Percentiles rank a stretch among this genome's conserved stretches.
These are phyloP conservation scores for Drosophila anomalata DNA, from an alignment of 2,888 invertebrate species.

Conservation along the genomic window DNA sequence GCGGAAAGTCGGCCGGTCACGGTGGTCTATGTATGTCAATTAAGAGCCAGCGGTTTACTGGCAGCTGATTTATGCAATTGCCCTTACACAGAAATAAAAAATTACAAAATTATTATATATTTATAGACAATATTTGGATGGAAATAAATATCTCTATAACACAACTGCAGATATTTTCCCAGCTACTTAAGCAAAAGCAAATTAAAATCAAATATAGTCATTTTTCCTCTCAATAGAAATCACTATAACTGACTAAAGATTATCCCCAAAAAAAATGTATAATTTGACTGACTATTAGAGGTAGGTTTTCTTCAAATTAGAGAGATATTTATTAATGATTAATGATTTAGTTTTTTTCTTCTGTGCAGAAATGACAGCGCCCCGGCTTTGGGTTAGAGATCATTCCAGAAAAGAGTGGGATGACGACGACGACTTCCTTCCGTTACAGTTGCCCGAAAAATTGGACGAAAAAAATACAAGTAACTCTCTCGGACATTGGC, in stretches of 20 bases:
- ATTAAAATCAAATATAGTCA: too few relatives aligned
- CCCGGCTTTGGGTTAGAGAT: constrained; percentile 45
- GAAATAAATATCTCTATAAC: background rate
- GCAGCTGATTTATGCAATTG: constrained; percentile 77
- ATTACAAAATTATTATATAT: too few relatives aligned
- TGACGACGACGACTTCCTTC: constrained; percentile 65
- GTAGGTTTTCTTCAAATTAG: background rate
- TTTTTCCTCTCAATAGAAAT: background rate
- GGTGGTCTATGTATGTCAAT: constrained; percentile 77
- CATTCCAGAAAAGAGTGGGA: constrained; percentile 4
- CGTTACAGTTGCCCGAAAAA: constrained; percentile 65
- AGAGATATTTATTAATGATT: constrained; percentile 4
- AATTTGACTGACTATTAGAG: background rate
- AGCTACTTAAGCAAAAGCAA: background rate
- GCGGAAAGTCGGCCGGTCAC: constrained; percentile 54
- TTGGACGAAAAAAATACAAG: constrained; percentile 15
- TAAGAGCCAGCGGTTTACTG: constrained; percentile 55
- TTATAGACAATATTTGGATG: background rate
- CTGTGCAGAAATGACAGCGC: constrained; percentile 17
- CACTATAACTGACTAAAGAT: background rate
- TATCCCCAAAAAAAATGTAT: background rate
- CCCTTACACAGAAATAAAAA: constrained; percentile 27
- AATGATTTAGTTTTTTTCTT: constrained; percentile 1
- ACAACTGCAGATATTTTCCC: background rate
- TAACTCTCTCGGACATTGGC: constrained; percentile 60